Conservation (phyloP, 2,113 vertebrate genomes). For the Crypturellus undulatus region DNA sequence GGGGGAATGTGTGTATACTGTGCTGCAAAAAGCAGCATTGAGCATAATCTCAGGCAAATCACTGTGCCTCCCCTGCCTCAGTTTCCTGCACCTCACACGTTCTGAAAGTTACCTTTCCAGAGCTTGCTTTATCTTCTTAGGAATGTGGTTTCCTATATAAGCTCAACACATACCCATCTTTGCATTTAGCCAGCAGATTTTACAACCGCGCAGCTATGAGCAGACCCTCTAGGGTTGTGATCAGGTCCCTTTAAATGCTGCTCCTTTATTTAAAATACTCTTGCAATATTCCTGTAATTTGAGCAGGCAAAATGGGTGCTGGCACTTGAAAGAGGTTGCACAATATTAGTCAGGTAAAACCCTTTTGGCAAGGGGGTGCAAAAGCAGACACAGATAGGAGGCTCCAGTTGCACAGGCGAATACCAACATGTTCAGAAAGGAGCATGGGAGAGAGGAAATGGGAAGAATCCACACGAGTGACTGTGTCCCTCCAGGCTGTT, state of each 20-base stretch:
- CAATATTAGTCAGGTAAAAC: constrained; percentile 11
- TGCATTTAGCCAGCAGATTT: not conserved
- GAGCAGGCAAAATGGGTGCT: constrained; percentile 15
- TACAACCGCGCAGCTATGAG: not conserved
- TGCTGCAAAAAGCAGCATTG: not conserved
- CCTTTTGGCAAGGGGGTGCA: not conserved
- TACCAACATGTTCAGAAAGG: rapidly evolving
- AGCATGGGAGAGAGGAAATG: not conserved
- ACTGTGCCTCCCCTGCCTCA: not conserved
- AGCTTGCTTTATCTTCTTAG: not conserved
- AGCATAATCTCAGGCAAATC: not conserved
- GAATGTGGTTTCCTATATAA: not conserved
- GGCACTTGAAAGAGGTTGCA: constrained; percentile 4
- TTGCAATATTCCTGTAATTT: constrained; percentile 4
- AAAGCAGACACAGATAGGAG: not conserved
- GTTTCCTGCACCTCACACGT: not conserved
- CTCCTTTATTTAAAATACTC: not conserved
- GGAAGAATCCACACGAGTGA: rapidly evolving
- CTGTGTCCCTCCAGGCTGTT: not conserved
- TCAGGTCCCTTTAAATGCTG: not conserved
- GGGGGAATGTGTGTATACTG: not conserved
- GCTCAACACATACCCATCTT: not conserved
- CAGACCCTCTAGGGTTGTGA: rapidly evolving
- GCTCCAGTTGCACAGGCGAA: not conserved
- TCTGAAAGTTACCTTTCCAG: not conserved